Base-by-base conservation (phyloP, 2,797 vertebrate genomes). In the Molossus molossus region DNA sequence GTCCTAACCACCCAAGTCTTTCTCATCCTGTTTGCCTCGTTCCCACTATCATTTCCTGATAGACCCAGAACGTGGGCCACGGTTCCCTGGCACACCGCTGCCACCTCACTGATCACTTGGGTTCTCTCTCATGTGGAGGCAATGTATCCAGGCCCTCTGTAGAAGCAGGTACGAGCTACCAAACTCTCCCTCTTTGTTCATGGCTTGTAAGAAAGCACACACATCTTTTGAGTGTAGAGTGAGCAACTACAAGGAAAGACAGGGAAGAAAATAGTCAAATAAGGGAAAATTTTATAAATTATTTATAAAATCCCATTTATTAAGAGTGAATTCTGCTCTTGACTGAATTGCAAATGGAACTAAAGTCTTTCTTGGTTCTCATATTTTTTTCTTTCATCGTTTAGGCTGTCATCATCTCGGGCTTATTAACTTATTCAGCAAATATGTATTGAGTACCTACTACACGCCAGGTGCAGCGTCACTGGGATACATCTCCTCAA, bases 231-330 rank as follows among this genome's bases (percentile, higher is more conserved):
- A 92, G 53, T 75, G 77, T 87, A 55, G 14, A 45, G 2, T 50
- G 11, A 93, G 12, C 23, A 89, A 67, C 33, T 82, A 79, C 18
- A 76, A 95, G 58, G 55, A 62, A 77, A 91, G 55, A 92, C 29
- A 57, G 87, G 17, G n/a, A 73, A 91, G 65, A 67, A 85, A 85
- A 86, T 6, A n/a, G 7, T 67, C 73, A 69, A 87, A 90, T 87
- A 87, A 62, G 18, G 48, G 3, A 77, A 83, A 72, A 57, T 84
- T 92, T 95, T 55, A 67, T 70, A 65, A 93, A 89, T 87, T 84
- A 91, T 73, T 83, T 81, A 85, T 50, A 87, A 91, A 85, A 82
- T n/a, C 64, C 5, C 15, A 85, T 79, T 87, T 65, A 40, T 69
- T 81, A 69, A 81, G 29, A 79, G 15, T 60, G 13, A 33, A 15